A percentile compares a stretch with the other conserved stretches of the same genome.
These are phyloP conservation scores for Sesia apiformis DNA, from an alignment of 2,888 invertebrate genomes.

Conservation along the genomic window DNA sequence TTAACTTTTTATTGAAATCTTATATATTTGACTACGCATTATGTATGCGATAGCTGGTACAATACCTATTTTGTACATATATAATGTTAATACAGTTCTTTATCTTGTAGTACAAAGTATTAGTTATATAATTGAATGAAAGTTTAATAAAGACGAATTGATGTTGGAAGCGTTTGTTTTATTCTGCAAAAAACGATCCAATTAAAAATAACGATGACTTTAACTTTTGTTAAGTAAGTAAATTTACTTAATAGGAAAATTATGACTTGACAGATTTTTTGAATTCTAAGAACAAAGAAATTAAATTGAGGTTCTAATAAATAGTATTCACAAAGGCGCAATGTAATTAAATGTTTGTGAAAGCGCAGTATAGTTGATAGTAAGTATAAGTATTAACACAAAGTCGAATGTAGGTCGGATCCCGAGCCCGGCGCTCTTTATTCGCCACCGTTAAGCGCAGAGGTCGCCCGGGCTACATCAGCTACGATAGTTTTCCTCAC, in stretches of 20 bases:
- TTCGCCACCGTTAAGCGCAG: not conserved
- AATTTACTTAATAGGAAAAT: no score
- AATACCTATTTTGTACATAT: conserved; percentile 58
- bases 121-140: conserved; percentile 39
- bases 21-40: conserved; percentile 26
- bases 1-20: conserved; percentile 30
- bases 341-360: no score
- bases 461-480: not conserved
- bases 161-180: conserved; percentile 32
- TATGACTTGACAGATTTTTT: no score
- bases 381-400: no score
- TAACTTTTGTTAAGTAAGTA: no score
- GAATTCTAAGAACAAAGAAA: no score
- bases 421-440: not conserved
- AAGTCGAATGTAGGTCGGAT: not conserved
- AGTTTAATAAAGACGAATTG: conserved; percentile 70
- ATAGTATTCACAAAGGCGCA: no score
- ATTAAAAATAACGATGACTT: no score
- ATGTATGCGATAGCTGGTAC: conserved; percentile 23
- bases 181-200: no score
- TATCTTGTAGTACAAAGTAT: conserved; percentile 69
- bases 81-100: conserved; percentile 35
- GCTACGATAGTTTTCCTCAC: not conserved
- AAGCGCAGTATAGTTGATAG: no score
- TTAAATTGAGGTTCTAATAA: no score